Conservation (phyloP, 2,797 vertebrate genomes). For the Nyctibius grandis region DNA sequence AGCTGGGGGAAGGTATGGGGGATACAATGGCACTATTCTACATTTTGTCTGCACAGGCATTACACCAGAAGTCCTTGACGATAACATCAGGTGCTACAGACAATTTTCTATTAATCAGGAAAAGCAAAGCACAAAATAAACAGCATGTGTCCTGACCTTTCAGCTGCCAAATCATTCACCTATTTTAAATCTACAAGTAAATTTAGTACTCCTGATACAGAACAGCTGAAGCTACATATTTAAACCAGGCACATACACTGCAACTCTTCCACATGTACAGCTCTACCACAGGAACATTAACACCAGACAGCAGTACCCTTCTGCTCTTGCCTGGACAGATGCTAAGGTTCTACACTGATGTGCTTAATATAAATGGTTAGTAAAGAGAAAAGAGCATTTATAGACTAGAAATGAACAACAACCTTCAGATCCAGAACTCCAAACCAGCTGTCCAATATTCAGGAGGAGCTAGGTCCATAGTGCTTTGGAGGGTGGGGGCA, state of each 20-base stretch:
- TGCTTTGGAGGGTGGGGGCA: neutral
- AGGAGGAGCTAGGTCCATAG: neutral
- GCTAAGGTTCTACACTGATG: neutral
- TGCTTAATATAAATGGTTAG: neutral
- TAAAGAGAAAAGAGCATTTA: neutral
- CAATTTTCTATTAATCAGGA: neutral
- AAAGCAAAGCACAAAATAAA: constrained; percentile 1
- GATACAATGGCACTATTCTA: neutral
- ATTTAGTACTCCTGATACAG: constrained; percentile 27
- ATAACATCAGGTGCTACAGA: neutral
- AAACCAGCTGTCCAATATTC: neutral
- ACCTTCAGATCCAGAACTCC: neutral
- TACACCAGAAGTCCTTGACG: neutral
- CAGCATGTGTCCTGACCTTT: constrained; percentile 17
- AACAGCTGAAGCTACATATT: constrained; percentile 30
- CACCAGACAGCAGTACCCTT: neutral
- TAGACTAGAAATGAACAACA: neutral
- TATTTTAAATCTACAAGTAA: constrained; percentile 54
- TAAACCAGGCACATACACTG: neutral
- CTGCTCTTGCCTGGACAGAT: neutral
- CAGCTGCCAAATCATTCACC: constrained; percentile 16
- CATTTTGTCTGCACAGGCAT: neutral
- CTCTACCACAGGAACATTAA: neutral
- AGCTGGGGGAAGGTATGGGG: neutral
- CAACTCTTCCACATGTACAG: neutral